These are phyloP conservation scores for Cinara cedri DNA, from an alignment of 2,888 invertebrate genomes.

Conservation along the genomic window DNA sequence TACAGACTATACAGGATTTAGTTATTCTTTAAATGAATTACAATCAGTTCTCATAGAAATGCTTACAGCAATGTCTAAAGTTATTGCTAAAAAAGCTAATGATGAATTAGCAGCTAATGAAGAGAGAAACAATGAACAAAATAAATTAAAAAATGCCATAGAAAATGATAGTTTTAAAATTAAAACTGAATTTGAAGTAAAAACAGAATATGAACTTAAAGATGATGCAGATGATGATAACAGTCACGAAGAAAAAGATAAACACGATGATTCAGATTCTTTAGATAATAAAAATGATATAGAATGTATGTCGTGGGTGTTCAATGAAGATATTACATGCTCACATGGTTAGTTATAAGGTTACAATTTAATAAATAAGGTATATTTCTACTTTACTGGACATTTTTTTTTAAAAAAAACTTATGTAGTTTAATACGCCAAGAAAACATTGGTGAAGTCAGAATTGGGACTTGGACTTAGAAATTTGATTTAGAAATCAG, in stretches of 20 bases:
- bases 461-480: too few relatives aligned
- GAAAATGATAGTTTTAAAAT: background rate
- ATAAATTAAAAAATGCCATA: background rate
- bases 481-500: too few relatives aligned
- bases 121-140: background rate
- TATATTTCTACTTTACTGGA: background rate
- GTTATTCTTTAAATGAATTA: conserved; percentile 33
- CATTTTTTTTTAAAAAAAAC: too few relatives aligned
- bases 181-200: conserved; percentile 11
- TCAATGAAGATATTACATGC: conserved; percentile 68
- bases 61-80: conserved; percentile 15
- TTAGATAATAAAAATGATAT: conserved; percentile 62
- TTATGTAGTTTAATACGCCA: too few relatives aligned
- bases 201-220: conserved; percentile 47
- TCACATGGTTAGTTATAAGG: conserved; percentile 63
- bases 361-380: background rate
- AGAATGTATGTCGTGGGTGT: conserved; percentile 63
- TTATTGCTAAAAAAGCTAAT: conserved; percentile 42
- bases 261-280: conserved; percentile 43
- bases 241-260: conserved; percentile 40
- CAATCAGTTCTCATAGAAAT: conserved; percentile 24
- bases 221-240: conserved; percentile 46
- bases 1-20: conserved; percentile 20
- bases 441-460: too few relatives aligned
- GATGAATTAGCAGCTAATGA: background rate